Base-by-base conservation (phyloP, 2,797 vertebrate species). In the Sandelia bainsii region DNA sequence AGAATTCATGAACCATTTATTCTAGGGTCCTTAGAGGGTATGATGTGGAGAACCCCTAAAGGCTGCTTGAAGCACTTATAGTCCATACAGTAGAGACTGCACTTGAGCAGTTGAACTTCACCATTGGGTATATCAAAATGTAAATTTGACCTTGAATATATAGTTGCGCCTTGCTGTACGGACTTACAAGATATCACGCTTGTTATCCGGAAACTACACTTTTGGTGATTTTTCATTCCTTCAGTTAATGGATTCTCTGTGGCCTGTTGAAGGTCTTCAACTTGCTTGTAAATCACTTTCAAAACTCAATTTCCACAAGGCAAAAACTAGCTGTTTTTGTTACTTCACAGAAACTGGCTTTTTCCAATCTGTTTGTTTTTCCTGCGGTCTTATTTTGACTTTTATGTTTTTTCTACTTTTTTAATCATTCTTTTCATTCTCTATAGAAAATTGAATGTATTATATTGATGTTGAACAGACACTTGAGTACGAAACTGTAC, bases 91-190 rank as follows among this genome's bases (percentile, higher is more conserved):
- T 5, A 17, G 6, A 29, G 49, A 32, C 5, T 13, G 6, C 10
- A 13, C 16, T 42, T 60, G 63, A 6, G 7, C 14, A 8, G 13
- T n/a, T 8, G 1, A 32, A 22, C 51, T 49, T 65, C 59, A 60
- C 32, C 1, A 10, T 48, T 9, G 51, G 14, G 50, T 49, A 58
- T 29, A 59, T 62, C n/a, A 6, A 53, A 27, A 79, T 73, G 54
- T 52, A 72, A 60, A 68, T 84, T 50, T 81, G 75, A 87, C 84
- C 78, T 85, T 88, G 66, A 75, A 72, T 70, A 60, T 70, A 25
- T 62, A 72, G 48, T 39, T 44, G 17, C 17, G 10, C 5, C 19
- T 25, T 3, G 5, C 19, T 50, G 0, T 13, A 17, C 10, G 34
- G 6, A 51, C 60, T 52, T 45, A 62, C 4, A 16, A 25, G 12